These are phyloP conservation scores for Cephalopterus ornatus DNA, from an alignment of 2,113 vertebrate species.

Conservation along the genomic window DNA sequence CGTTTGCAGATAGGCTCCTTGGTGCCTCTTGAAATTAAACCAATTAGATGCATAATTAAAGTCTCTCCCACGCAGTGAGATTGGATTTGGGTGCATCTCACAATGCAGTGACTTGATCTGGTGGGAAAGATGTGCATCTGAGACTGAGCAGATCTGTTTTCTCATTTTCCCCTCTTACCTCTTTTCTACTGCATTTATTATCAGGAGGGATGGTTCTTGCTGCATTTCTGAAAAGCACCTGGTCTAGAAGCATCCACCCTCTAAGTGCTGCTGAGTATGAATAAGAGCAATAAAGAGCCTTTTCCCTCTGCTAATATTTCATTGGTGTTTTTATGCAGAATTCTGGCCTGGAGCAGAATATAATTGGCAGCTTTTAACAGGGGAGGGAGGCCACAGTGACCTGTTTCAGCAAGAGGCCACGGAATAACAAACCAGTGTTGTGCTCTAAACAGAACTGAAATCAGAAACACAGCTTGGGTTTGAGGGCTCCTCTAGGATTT, in stretches of 20 bases:
- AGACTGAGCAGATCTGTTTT: neutral
- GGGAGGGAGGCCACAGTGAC: neutral
- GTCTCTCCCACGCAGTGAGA: accelerated
- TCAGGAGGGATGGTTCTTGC: neutral
- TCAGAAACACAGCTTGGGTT: neutral
- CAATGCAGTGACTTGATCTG: neutral
- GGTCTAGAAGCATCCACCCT: neutral
- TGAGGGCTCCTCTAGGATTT: neutral
- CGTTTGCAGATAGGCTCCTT: too few species aligned
- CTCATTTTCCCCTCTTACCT: neutral
- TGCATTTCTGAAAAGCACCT: neutral
- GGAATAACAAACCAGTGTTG: neutral
- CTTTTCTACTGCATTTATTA: neutral
- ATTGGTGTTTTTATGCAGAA: neutral
- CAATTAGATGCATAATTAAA: neutral
- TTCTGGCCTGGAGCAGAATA: constrained; percentile 2
- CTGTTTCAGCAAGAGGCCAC: neutral
- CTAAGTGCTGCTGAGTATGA: neutral
- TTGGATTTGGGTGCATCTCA: neutral
- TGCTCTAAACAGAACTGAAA: neutral
- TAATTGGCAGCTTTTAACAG: neutral
- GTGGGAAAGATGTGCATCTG: accelerated
- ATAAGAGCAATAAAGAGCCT: neutral
- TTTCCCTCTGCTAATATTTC: neutral
- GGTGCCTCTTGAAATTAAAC: neutral